A percentile compares a stretch with the other conserved stretches of the same genome.
phyloP scores from a whole-genome alignment of 2,113 vertebrate genomes.

The Mormyrus iriodes region DNA sequence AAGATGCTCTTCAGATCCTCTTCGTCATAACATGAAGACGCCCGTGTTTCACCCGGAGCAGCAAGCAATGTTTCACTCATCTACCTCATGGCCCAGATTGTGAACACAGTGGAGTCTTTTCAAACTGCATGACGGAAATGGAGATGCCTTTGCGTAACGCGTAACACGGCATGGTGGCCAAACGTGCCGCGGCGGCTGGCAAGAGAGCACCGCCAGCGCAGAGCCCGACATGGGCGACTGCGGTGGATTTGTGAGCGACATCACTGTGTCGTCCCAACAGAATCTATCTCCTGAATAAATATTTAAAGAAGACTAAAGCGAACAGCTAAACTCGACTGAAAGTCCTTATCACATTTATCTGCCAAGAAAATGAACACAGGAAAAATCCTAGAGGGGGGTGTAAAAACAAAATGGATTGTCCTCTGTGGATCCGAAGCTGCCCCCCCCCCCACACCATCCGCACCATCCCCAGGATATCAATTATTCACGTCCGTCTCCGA shows the following conservation, averaged over 20 bases:
- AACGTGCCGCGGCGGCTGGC: not conserved
- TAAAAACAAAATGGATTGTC: not conserved
- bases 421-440: not conserved
- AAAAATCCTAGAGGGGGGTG: not conserved
- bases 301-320: not conserved
- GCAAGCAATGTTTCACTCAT: not conserved
- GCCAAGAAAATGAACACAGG: not conserved
- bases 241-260: not conserved
- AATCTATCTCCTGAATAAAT: not conserved
- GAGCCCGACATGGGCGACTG: not conserved
- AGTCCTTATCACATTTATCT: not conserved
- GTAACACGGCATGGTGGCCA: not conserved
- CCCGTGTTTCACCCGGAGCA: not conserved
- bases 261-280: not conserved
- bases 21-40: not conserved
- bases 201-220: not conserved
- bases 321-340: not conserved
- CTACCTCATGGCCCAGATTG: not conserved
- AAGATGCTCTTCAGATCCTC: not conserved
- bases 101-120: not conserved
- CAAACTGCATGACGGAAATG: not conserved
- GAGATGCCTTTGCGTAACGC: not conserved
- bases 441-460: not conserved
- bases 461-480: not conserved
- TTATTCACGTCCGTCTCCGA: conserved; percentile 12